Percentiles rank a stretch among this genome's conserved stretches.
These are phyloP conservation scores for Uromys caudimaculatus DNA, from an alignment of 2,797 vertebrate genomes.

Conservation along the genomic window DNA sequence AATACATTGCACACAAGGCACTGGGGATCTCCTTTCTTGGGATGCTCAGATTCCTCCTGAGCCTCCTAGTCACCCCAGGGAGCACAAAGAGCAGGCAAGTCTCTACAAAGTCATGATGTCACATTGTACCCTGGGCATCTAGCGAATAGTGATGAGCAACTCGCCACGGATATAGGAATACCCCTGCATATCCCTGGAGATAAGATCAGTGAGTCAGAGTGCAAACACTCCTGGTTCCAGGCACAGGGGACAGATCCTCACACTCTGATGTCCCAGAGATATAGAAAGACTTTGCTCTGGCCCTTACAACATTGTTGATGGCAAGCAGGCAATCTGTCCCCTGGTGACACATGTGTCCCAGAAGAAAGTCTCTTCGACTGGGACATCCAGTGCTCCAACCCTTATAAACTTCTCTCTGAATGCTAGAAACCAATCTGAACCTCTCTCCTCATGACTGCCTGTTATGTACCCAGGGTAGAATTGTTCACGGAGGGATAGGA, in stretches of 20 bases:
- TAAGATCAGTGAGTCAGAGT: not conserved
- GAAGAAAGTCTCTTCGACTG: constrained; percentile 92
- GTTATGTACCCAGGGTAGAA: not conserved
- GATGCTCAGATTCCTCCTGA: not conserved
- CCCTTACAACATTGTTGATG: too few species aligned
- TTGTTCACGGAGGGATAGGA: not conserved
- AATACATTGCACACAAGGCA: fast-evolving
- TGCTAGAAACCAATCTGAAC: constrained; percentile 90
- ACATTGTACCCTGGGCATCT: too few species aligned
- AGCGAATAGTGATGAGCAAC: not conserved
- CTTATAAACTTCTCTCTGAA: constrained; percentile 92
- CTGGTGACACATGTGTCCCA: constrained; percentile 87
- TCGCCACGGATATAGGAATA: fast-evolving
- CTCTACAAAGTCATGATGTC: not conserved
- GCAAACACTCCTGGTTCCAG: fast-evolving
- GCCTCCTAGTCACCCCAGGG: not conserved
- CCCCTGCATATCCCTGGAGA: not conserved
- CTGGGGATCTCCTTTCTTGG: not conserved
- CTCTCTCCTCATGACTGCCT: not conserved
- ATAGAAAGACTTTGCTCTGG: not conserved
- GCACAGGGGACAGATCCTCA: not conserved
- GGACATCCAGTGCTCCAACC: constrained; percentile 93
- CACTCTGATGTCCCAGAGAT: too few species aligned
- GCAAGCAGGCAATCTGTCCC: too few species aligned
- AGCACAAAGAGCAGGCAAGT: too few species aligned